Conservation (phyloP, 1,140 invertebrate genomes). For the Cydia pomonella region DNA sequence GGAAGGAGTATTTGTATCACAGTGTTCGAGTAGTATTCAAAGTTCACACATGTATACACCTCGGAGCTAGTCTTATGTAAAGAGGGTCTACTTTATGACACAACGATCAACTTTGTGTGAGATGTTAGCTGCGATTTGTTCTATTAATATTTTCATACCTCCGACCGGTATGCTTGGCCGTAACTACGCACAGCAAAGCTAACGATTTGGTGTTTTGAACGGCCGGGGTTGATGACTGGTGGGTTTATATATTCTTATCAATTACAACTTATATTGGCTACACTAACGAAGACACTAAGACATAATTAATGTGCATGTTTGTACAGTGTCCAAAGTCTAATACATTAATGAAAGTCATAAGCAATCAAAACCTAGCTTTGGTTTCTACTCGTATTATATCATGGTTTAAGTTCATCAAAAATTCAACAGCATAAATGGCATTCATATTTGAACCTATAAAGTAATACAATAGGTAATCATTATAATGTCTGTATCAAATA, state of each 20-base stretch:
- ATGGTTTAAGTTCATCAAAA: constrained; percentile 47
- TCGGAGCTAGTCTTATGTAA: constrained; percentile 56
- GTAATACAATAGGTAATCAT: constrained; percentile 41
- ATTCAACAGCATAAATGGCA: constrained; percentile 49
- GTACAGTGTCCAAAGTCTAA: constrained; percentile 72
- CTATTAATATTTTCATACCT: constrained; percentile 65
- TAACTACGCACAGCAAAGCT: constrained; percentile 44
- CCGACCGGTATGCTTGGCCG: constrained; percentile 55
- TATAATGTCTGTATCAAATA: constrained; percentile 48
- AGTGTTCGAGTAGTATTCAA: constrained; percentile 47
- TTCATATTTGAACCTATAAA: constrained; percentile 42
- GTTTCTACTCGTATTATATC: constrained; percentile 27
- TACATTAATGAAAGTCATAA: constrained; percentile 42
- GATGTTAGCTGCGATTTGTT: constrained; percentile 79
- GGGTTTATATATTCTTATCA: neutral
- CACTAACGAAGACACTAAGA: constrained; percentile 22
- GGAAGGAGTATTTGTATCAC: constrained; percentile 60
- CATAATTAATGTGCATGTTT: constrained; percentile 58
- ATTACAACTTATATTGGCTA: constrained; percentile 24
- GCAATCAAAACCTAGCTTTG: constrained; percentile 24
- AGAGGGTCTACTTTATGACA: constrained; percentile 61
- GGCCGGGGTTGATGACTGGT: neutral
- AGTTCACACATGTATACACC: constrained; percentile 49
- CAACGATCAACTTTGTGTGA: constrained; percentile 63
- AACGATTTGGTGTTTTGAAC: neutral